These are phyloP conservation scores for Serranus cabrilla DNA, from an alignment of 2,797 vertebrate species.

Conservation along the genomic window DNA sequence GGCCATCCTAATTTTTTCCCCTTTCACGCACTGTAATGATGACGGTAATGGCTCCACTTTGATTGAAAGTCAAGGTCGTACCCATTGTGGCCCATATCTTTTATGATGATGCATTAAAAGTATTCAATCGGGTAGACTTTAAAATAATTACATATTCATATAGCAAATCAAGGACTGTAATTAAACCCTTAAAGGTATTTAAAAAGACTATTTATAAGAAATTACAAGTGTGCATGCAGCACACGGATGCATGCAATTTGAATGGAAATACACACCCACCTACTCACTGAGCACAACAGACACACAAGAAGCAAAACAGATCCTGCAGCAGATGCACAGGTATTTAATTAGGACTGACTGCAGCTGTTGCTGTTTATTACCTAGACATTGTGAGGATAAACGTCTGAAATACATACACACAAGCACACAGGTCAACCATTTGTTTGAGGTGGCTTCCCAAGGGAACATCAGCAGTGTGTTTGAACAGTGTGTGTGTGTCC, in stretches of 20 bases:
- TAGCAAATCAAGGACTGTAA: constrained; percentile 3
- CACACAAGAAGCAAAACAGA: constrained; percentile 52
- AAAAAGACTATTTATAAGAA: constrained; percentile 9
- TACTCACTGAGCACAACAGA: constrained; percentile 40
- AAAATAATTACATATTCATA: constrained; percentile 19
- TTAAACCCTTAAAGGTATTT: background rate
- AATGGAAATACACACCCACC: constrained; percentile 4
- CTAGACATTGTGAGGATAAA: constrained; percentile 69
- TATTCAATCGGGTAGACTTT: background rate
- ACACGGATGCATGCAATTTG: background rate
- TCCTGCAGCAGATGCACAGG: constrained; percentile 78
- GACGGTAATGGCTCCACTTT: constrained; percentile 36
- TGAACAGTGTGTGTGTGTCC: constrained; percentile 31
- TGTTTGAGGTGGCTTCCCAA: constrained; percentile 66
- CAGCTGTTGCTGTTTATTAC: constrained; percentile 84
- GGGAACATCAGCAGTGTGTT: constrained; percentile 51
- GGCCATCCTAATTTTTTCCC: constrained; percentile 9
- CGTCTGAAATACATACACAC: constrained; percentile 52
- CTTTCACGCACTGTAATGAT: constrained; percentile 18
- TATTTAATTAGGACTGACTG: constrained; percentile 82
- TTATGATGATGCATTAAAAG: constrained; percentile 34
- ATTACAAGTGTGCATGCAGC: constrained; percentile 10
- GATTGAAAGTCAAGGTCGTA: constrained; percentile 46
- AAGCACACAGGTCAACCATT: constrained; percentile 56
- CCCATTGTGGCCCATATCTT: constrained; percentile 34